These are phyloP conservation scores for Coccyzus lansbergi DNA, from an alignment of 2,797 vertebrate genomes.

Conservation along the genomic window DNA sequence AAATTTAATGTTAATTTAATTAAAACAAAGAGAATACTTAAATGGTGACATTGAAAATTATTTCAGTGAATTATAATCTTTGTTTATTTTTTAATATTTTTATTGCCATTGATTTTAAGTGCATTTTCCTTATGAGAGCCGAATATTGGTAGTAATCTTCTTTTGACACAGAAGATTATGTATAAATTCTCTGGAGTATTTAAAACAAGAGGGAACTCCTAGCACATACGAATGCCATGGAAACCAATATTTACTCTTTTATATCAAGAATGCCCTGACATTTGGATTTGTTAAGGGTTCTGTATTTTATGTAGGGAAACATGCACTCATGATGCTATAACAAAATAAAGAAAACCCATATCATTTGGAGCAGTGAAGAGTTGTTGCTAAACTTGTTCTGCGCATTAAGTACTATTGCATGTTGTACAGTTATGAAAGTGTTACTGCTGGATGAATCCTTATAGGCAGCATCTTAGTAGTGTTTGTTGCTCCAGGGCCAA, in stretches of 20 bases:
- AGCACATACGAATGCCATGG: neutral
- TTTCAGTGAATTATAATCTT: conserved; percentile 35
- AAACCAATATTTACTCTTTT: conserved; percentile 43
- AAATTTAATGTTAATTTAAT: conserved; percentile 27
- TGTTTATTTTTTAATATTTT: conserved; percentile 18
- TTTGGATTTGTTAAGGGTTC: conserved; percentile 23
- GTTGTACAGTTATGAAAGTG: neutral
- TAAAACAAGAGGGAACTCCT: conserved; percentile 6
- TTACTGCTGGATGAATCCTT: neutral
- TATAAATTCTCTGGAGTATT: conserved; percentile 28
- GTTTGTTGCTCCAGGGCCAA: neutral
- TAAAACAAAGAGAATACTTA: conserved; percentile 28
- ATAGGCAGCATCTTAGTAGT: neutral
- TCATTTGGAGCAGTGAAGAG: neutral
- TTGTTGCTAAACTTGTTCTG: neutral
- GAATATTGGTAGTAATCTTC: conserved; percentile 17
- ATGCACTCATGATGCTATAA: neutral
- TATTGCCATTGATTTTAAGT: neutral
- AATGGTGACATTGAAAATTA: neutral
- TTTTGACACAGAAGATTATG: neutral
- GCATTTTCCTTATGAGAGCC: neutral
- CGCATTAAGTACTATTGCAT: neutral
- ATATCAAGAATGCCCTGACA: neutral
- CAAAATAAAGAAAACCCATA: neutral
- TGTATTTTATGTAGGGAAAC: neutral